Evolutionary conservation across 2,888 invertebrate genomes (phyloP), one percentile per base, ranked within the genome.

Genomic region (Dryococelus australis): DNA sequence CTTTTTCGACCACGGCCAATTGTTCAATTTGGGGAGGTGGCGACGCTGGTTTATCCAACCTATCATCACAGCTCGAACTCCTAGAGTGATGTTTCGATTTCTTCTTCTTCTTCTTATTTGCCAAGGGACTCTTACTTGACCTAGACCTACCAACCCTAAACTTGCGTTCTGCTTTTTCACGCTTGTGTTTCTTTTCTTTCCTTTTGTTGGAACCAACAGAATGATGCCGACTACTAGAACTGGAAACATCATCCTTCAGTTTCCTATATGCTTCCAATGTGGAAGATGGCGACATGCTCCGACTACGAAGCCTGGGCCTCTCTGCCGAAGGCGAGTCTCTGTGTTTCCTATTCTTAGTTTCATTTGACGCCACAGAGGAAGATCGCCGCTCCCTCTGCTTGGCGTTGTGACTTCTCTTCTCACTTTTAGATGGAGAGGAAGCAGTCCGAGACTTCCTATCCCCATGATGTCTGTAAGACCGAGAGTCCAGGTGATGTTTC

Each of bases 151-250:
- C 91, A 90, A 6, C 92, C 86, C 88, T 93, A 92, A 87, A 94
- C 93, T 96, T 96, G 92, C 96, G 96, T 96, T 95, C 91, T 96
- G 96, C 84, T 96, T 96, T 90, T 96, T 95, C 92, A 88, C 89
- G 88, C 90, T 95, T 93, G 90, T 92, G 92, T 88, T 92, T 93
- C 89, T 92, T 92, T 89, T 92, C 92, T 90, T 92, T 93, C 86
- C 92, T 90, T 87, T 89, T 90, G 87, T 86, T 89, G 84, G 83
- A 86, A 53, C 88, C 89, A 27, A 87, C 86, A 35, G 87, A 88
- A n/a, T 87, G 86, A 86, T 87, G 87, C 27, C 85, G 85, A 27
- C 86, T 86, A 35, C 85, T 84, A 84, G 87, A 87, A 65, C 53
- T 65, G 83, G 81, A 87, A 8, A 87, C 79, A 84, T 87, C 87